phyloP scores from a whole-genome alignment of 2,888 invertebrate species.

The Lepidocyrtoides sp. region DNA sequence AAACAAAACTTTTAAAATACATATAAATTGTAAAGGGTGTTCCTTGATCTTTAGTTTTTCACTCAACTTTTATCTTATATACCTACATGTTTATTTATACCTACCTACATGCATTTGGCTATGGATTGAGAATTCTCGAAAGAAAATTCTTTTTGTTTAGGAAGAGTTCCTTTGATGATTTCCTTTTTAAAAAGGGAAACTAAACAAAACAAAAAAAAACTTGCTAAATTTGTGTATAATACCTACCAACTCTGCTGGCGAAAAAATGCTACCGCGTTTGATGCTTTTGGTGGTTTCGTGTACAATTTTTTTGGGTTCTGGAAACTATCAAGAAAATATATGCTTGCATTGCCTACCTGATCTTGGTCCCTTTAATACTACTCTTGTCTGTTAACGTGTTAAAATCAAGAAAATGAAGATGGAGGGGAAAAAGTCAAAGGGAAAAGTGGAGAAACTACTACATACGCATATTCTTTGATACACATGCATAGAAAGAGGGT shows the following conservation, averaged over 20 bases:
- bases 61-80: neutral
- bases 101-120: neutral
- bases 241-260: neutral
- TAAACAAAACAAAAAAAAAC: conserved; percentile 49
- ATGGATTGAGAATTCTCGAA: no score
- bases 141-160: neutral
- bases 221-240: neutral
- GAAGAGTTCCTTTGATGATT: conserved; percentile 57
- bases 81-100: neutral
- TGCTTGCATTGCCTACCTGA: neutral
- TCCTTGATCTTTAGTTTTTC: conserved; percentile 53
- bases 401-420: neutral
- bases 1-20: conserved; percentile 9
- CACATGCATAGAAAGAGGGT: neutral
- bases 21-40: neutral
- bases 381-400: no score
- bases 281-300: conserved; percentile 27
- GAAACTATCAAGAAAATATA: neutral
- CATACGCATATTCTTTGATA: no score
- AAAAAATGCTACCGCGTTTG: neutral
- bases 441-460: conserved; percentile 3
- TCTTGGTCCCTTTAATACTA: neutral
- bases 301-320: neutral
- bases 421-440: conserved; percentile 24
- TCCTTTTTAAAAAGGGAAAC: conserved; percentile 8